Evolutionary conservation across 2,797 vertebrate species (phyloP).

Genomic region (Platyrinchus mystaceus): DNA sequence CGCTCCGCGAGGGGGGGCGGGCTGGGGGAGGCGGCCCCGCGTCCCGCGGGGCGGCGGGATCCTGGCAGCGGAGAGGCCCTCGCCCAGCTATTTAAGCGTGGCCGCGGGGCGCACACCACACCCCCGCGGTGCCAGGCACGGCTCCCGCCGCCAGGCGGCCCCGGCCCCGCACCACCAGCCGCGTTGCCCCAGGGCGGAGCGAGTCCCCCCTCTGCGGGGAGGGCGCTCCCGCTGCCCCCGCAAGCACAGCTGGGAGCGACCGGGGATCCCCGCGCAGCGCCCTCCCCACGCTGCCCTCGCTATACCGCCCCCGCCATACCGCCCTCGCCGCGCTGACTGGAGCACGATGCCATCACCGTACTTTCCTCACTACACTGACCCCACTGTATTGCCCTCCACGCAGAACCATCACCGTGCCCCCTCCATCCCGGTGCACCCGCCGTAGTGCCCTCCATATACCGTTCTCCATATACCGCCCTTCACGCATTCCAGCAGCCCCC

Average conservation of each 20-base stretch:
- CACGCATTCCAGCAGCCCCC: neutral
- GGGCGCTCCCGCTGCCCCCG: neutral
- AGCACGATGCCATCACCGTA: no score
- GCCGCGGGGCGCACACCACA: constrained; percentile 79
- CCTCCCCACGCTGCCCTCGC: no score
- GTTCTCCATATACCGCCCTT: neutral
- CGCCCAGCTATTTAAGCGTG: constrained; percentile 80
- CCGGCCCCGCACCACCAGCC: neutral
- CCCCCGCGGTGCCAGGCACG: constrained; percentile 71
- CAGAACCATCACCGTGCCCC: neutral
- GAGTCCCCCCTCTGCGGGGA: neutral
- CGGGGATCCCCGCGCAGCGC: neutral
- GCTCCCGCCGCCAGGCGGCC: constrained; percentile 59
- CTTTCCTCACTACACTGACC: no score
- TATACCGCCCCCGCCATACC: no score
- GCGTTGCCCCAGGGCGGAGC: neutral
- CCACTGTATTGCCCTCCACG: no score
- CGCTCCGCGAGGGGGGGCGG: neutral
- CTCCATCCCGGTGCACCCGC: no score
- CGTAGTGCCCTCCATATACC: neutral
- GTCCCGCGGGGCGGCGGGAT: constrained; percentile 33
- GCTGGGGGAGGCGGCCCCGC: neutral
- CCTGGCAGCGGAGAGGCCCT: constrained; percentile 5
- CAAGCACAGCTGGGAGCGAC: neutral
- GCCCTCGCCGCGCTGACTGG: no score